Evolutionary conservation across 2,797 vertebrate species (phyloP).

Genomic region (Sebastes cheni): DNA sequence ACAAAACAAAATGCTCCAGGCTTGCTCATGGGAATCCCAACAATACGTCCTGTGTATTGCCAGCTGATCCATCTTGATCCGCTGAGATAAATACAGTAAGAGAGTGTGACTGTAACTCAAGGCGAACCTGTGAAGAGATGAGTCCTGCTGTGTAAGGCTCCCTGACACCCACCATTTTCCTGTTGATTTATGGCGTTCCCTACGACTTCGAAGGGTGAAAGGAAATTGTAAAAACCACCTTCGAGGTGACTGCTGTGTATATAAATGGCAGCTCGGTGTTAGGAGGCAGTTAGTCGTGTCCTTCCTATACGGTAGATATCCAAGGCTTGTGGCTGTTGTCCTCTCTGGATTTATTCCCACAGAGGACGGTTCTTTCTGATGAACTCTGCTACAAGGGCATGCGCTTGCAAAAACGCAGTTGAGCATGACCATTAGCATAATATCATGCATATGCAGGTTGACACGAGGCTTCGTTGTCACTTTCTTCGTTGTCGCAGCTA

Average conservation of each 20-base stretch:
- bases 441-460: slow-evolving; percentile 41
- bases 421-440: slow-evolving; percentile 57
- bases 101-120: slow-evolving; percentile 55
- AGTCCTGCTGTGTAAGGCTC: slow-evolving; percentile 44
- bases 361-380: slow-evolving; percentile 34
- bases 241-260: slow-evolving; percentile 38
- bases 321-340: slow-evolving; percentile 19
- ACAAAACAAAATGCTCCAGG: background rate
- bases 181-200: slow-evolving; percentile 57
- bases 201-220: slow-evolving; percentile 43
- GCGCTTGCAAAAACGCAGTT: slow-evolving; percentile 25
- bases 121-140: slow-evolving; percentile 35
- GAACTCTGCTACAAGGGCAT: slow-evolving; percentile 57
- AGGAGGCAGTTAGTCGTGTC: slow-evolving; percentile 30
- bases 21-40: slow-evolving; percentile 14
- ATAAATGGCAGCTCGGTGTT: slow-evolving; percentile 23
- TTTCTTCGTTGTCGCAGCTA: background rate
- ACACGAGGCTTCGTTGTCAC: slow-evolving; percentile 29
- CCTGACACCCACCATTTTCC: slow-evolving; percentile 50
- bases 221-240: slow-evolving; percentile 62
- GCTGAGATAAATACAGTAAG: slow-evolving; percentile 55
- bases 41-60: slow-evolving; percentile 27
- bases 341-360: slow-evolving; percentile 42
- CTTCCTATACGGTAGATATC: slow-evolving; percentile 36
- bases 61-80: slow-evolving; percentile 52